phyloP scores from a whole-genome alignment of 1,140 invertebrate species.

The Ceratina australensis region DNA sequence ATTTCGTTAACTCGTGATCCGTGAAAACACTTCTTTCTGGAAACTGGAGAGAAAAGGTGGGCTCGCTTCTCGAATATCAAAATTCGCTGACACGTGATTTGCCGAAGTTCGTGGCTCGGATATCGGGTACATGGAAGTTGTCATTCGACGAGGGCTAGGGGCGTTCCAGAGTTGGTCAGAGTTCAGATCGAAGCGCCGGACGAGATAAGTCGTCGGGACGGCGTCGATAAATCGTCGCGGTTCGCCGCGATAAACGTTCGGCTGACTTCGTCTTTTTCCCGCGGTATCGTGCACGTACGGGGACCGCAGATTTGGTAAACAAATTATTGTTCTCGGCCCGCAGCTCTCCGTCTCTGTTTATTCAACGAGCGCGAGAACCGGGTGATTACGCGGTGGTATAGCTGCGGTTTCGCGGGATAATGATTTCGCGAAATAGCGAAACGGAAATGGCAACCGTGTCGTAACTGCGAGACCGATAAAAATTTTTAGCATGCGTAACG shows the following conservation, averaged over 20 bases:
- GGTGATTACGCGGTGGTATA: slow-evolving; percentile 51
- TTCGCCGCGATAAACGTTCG: slow-evolving; percentile 62
- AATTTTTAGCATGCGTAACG: too few species aligned
- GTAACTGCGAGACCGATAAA: too few species aligned
- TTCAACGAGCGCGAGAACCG: slow-evolving; percentile 50
- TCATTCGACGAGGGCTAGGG: too few species aligned
- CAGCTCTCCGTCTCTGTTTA: not conserved
- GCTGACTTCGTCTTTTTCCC: slow-evolving; percentile 45
- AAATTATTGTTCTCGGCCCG: slow-evolving; percentile 58
- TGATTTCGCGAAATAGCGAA: slow-evolving; percentile 54
- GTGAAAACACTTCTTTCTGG: too few species aligned
- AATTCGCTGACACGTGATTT: too few species aligned
- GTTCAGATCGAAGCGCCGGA: slow-evolving; percentile 60
- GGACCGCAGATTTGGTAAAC: slow-evolving; percentile 63
- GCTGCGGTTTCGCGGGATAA: slow-evolving; percentile 57
- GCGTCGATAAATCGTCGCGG: slow-evolving; percentile 64
- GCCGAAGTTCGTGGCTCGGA: too few species aligned
- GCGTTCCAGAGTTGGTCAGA: slow-evolving; percentile 49
- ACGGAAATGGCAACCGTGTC: not conserved
- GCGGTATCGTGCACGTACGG: slow-evolving; percentile 55
- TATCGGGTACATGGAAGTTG: too few species aligned
- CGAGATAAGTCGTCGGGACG: slow-evolving; percentile 53
- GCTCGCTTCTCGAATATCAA: too few species aligned
- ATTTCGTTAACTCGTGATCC: too few species aligned
- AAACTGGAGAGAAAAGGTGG: too few species aligned